Base-by-base conservation (phyloP, 2,113 vertebrate species). In the Microcebus griseorufus region DNA sequence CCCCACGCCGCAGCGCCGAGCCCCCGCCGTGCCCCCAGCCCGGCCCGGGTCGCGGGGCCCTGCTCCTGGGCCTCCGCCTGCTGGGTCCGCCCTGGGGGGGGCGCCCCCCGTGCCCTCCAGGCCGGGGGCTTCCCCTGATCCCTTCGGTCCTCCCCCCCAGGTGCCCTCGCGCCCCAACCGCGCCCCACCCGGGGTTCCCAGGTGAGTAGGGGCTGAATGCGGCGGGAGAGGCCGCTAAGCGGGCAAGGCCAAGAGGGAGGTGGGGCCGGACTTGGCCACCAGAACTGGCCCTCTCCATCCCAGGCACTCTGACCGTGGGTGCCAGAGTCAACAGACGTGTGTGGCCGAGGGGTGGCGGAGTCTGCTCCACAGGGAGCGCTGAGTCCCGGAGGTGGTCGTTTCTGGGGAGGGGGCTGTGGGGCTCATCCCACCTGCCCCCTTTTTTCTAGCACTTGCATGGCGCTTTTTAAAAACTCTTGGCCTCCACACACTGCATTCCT, bases 141-240 rank as follows among this genome's bases (percentile, higher is more conserved):
- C 99, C 42, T 99, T 99, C 11, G 99, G 99, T 17, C 99, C 99
- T 73, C 99, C 99, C 11, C 99, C 99, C 94, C 99, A 99, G 88
- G 99, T 99, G 98, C 99, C 99, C 97, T 99, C 99, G 95, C 99
- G 99, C 95, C 99, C 99, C 93, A 99, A 99, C 98, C 99, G 99
- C 0, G 99, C 99, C 53, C 99, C 99, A 88, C 99, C 99, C 11
- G 99, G 99, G 91, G 99, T 99, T 92, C 99, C 99, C 97, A 99
- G 99, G 99, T 99, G 99, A 99, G 99, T 98, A 72, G 80, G 94
- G 75, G 70, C 85, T 29, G 85, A 84, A 51, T 42, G 64, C 25
- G 16, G 18, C 45, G n/a, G 72, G 34, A 70, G 64, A 93, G 88
- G 48, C 96, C 73, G n/a, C 79, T 20, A 27, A 89, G 93, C 13